phyloP scores from a whole-genome alignment of 2,888 invertebrate genomes.

The Pseudanteris insignis region DNA sequence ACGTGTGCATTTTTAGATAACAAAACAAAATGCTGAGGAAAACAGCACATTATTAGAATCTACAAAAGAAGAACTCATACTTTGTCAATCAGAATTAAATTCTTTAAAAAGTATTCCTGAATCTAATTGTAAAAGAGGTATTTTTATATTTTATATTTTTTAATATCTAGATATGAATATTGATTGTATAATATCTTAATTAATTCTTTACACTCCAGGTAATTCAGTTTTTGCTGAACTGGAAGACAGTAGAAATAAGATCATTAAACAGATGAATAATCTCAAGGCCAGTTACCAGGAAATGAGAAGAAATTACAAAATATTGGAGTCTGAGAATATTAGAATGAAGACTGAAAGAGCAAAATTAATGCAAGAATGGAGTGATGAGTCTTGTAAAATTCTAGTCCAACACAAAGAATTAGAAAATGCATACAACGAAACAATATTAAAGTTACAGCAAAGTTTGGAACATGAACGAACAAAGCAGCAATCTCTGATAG shows the following conservation, averaged over 20 bases:
- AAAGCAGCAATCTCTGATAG: conserved; percentile 32
- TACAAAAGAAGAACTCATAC: conserved; percentile 48
- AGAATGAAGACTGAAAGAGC: conserved; percentile 49
- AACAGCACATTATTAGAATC: conserved; percentile 49
- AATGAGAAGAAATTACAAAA: too few species aligned
- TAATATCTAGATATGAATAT: too few species aligned
- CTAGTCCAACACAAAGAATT: conserved; percentile 49
- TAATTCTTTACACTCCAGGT: too few species aligned
- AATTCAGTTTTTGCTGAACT: too few species aligned
- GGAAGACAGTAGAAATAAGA: too few species aligned
- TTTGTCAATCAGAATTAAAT: conserved; percentile 49
- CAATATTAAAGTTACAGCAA: conserved; percentile 52
- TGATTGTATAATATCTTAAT: too few species aligned
- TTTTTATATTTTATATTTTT: too few species aligned
- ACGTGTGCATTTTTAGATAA: conserved; percentile 33
- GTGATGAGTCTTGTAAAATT: conserved; percentile 48
- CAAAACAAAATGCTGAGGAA: conserved; percentile 46
- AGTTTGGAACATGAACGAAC: conserved; percentile 50
- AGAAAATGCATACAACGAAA: conserved; percentile 50
- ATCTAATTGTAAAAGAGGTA: conserved; percentile 47
- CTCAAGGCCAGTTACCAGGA: too few species aligned
- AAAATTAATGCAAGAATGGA: conserved; percentile 49
- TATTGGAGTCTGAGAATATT: conserved; percentile 51
- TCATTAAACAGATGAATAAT: too few species aligned
- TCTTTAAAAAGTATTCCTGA: conserved; percentile 46